Evolutionary conservation across 1,140 invertebrate species (phyloP).

Genomic region (Rhyacophila brunnea): DNA sequence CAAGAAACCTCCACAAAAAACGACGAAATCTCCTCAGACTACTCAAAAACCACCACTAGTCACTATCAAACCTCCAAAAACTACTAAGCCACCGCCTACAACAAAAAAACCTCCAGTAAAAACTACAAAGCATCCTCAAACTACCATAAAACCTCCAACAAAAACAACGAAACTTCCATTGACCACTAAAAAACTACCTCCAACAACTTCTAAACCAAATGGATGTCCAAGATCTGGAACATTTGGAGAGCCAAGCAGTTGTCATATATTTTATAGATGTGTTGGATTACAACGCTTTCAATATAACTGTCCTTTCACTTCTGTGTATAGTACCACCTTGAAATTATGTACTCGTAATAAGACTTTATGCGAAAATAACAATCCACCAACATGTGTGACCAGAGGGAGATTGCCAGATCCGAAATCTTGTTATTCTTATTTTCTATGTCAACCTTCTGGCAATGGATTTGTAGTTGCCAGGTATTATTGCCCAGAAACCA

Average conservation of each 20-base stretch:
- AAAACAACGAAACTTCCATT: no score
- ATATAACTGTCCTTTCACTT: neutral
- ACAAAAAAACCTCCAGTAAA: no score
- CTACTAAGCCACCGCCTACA: no score
- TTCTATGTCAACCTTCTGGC: neutral
- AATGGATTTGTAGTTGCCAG: neutral
- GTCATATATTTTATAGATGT: neutral
- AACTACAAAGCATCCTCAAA: no score
- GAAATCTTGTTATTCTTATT: neutral
- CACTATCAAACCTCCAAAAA: no score
- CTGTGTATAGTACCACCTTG: neutral
- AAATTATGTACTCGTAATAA: neutral
- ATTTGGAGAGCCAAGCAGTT: neutral
- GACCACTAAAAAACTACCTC: neutral
- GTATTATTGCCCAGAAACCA: neutral
- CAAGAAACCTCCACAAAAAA: no score
- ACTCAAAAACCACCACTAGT: no score
- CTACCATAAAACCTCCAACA: no score
- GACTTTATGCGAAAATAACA: neutral
- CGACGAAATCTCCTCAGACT: no score
- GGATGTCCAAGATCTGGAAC: neutral
- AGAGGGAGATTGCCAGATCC: slow-evolving; percentile 1
- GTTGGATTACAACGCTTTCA: neutral
- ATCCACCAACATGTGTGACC: neutral
- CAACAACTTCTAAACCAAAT: neutral